Evolutionary conservation across 1,140 invertebrate species (phyloP).

Genomic region (Papilio machaon): DNA sequence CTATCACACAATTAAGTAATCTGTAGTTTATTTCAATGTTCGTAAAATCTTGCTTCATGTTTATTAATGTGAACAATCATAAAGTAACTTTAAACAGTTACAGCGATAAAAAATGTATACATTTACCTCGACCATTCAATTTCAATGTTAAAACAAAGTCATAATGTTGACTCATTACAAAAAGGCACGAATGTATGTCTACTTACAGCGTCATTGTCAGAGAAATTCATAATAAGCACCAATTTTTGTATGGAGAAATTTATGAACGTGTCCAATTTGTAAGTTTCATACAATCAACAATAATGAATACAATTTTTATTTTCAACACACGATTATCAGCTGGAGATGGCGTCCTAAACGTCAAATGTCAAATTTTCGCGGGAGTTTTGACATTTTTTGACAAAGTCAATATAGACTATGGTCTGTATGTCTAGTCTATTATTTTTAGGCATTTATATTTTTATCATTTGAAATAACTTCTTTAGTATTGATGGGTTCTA

Average conservation of each 20-base stretch:
- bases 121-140: slow-evolving; percentile 13
- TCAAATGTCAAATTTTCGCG: slow-evolving; percentile 76
- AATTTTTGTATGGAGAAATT: slow-evolving; percentile 32
- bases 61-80: background rate
- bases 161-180: slow-evolving; percentile 44
- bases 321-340: slow-evolving; percentile 50
- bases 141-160: slow-evolving; percentile 53
- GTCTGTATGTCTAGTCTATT: background rate
- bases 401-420: slow-evolving; percentile 9
- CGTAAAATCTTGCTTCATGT: background rate
- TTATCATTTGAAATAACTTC: background rate
- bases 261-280: slow-evolving; percentile 21
- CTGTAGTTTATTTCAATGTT: background rate
- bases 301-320: slow-evolving; percentile 40
- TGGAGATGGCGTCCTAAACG: slow-evolving; percentile 63
- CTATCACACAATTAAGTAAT: slow-evolving; percentile 3
- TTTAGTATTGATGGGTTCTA: too few relatives aligned
- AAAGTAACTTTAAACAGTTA: slow-evolving; percentile 22
- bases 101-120: background rate
- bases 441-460: too few relatives aligned
- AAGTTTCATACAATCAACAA: slow-evolving; percentile 41
- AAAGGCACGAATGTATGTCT: slow-evolving; percentile 41
- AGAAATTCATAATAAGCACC: slow-evolving; percentile 66
- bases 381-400: slow-evolving; percentile 43
- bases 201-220: slow-evolving; percentile 79